Evolutionary conservation across 1,140 invertebrate species (phyloP), one percentile per base, ranked within the genome.

Genomic region (Phthorimaea operculella): DNA sequence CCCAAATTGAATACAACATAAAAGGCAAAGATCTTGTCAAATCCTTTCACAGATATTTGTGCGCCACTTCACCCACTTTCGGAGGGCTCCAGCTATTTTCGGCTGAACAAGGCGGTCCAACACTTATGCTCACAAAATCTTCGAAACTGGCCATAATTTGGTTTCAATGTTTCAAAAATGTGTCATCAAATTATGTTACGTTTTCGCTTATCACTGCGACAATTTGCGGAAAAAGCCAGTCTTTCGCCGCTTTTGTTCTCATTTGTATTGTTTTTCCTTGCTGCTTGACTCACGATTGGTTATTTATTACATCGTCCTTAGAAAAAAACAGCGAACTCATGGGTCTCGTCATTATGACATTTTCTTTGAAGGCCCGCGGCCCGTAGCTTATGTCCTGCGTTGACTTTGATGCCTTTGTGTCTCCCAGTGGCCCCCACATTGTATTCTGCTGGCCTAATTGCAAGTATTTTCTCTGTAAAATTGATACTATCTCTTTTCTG

Each of bases 11-110:
- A 47, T 47, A 47, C 44, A 17, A 47, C 44, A 47, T 47, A 47
- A 47, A 47, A 47, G 44, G 39, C 39, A 14, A 42, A 47, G 44
- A 47, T 47, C 16, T 47, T 17, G 15, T 47, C 44, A 47, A 47
- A 47, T 47, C 44, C 44, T 47, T 47, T 16, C 15, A 47, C 44
- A 47, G 44, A 47, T 47, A 17, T 47, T 47, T 16, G 44, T 17
- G 16, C 44, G n/a, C 44, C 44, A 47, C 15, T 47, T 47, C 44
- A 47, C 44, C 15, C 15, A 16, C 16, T 47, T 47, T 9, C 16
- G 8, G 16, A 47, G 21, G 21, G 21, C 21, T 6, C 6, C 21
- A 6, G 21, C 21, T 28, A 28, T 28, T 28, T 28, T 28, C 21
- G 6, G 21, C 21, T 28, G 21, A 28, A 28, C 21, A 28, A 28